Evolutionary conservation across 2,113 vertebrate genomes (phyloP), one percentile per base, ranked within the genome.

Genomic region (Meriones unguiculatus): DNA sequence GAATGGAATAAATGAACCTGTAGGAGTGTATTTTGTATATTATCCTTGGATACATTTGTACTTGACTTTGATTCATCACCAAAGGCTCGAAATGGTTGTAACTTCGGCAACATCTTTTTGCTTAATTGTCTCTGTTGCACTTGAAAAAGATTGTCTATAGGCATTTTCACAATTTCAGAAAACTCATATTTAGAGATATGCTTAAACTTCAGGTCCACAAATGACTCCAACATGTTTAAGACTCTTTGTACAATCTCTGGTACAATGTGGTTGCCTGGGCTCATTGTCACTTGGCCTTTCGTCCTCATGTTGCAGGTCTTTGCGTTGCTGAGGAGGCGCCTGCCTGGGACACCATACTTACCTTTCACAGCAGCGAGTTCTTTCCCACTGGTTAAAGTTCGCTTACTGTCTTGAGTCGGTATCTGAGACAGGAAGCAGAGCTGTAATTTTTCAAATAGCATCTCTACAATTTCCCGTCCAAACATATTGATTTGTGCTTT

Each of bases 371-470:
- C 5, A 52, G 22, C 59, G 0, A 52, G 25, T 30, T 96, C 92
- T 89, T 96, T 97, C 69, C 35, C 62, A 3, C 20, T 70, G 50
- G 28, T 46, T 90, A 41, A 38, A 30, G 50, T 77, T 64, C 88
- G 93, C 80, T 78, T 92, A 50, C 59, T 75, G 2, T 90, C 80
- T 62, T 35, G 30, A 30, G 20, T 35, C 25, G 93, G 50, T 52
- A 98, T 72, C 50, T 95, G 97, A 46, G 96, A 95, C 72, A 97
- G 90, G 92, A 98, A 96, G 24, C 97, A 98, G 2, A 98, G 32
- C 46, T 98, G 96, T 73, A 98, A 87, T 91, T 98, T 98, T 92
- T 98, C 97, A 92, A 98, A 95, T 8, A 98, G 88, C 76, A 97
- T 95, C 96, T 98, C 96, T 4, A 98, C 95, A 81, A 98, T 97